phyloP scores from a whole-genome alignment of 2,113 vertebrate genomes.

The Nannobrachium achirus region DNA sequence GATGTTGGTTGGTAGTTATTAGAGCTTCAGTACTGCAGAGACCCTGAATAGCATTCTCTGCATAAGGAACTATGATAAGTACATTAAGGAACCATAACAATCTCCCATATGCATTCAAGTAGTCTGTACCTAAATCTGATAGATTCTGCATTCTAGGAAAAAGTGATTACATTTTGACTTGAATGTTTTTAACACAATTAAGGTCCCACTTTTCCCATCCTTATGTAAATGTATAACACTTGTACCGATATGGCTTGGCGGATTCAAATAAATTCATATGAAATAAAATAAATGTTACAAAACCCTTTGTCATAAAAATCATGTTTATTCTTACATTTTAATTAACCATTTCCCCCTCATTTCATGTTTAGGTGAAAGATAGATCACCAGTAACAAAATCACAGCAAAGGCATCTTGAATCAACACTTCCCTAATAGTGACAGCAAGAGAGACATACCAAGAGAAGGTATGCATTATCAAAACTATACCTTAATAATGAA shows the following conservation, averaged over 20 bases:
- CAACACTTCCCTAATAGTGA: slow-evolving; percentile 74
- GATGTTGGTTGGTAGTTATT: slow-evolving; percentile 14
- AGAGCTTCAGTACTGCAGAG: slow-evolving; percentile 12
- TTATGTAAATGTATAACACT: background rate
- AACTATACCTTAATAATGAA: slow-evolving; percentile 14
- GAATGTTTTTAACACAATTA: background rate
- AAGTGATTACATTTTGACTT: background rate
- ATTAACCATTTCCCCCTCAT: background rate
- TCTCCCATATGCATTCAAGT: background rate
- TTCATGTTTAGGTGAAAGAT: slow-evolving; percentile 14
- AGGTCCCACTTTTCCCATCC: too few relatives aligned
- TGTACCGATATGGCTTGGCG: background rate
- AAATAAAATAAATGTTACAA: background rate
- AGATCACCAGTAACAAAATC: slow-evolving; percentile 15
- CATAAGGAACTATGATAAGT: slow-evolving; percentile 1
- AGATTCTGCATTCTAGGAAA: background rate
- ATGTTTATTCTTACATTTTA: slow-evolving; percentile 28
- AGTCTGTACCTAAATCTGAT: slow-evolving; percentile 1
- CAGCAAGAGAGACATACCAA: slow-evolving; percentile 12
- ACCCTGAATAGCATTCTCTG: background rate
- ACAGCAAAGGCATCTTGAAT: slow-evolving; percentile 41
- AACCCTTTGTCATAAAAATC: background rate
- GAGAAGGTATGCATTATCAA: slow-evolving; percentile 15
- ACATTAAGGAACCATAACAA: background rate
- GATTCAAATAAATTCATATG: background rate